Evolutionary conservation across 2,797 vertebrate species (phyloP), one percentile per base, ranked within the genome.

Genomic region (Chrysocyon brachyurus): DNA sequence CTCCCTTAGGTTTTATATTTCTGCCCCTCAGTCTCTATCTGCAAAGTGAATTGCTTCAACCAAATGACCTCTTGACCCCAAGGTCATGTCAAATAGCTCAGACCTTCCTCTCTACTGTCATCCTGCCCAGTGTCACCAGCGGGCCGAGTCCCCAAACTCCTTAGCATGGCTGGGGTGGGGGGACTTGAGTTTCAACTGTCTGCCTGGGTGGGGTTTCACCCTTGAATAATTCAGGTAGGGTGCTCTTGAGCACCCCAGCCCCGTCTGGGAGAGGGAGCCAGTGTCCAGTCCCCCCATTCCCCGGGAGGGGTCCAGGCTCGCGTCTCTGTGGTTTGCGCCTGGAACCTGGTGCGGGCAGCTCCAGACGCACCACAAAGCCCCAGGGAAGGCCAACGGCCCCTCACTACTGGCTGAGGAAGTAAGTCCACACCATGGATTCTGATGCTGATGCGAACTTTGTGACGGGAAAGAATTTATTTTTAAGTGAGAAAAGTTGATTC

Each of bases 141-240:
- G 73, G 12, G 85, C 90, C 78, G 52, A 95, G 96, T 96, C 92
- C 96, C 87, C 70, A 54, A 86, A 94, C 79, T 94, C 95, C 61
- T 97, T 96, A 97, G 83, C 28, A 9, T 24, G 88, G 92, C 92
- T 31, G 17, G 19, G 56, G 6, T 6, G 56, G 61, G n/a, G 66
- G 8, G 96, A 94, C 97, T 46, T 96, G 96, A 95, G 94, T 91
- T 97, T 97, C 95, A 94, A 87, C 72, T 56, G 49, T 90, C 93
- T 94, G 87, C 81, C 96, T 83, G 95, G 92, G 96, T 3, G 95
- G 96, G 96, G 96, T 73, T 96, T 97, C 96, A 91, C 96, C 91
- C 97, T 94, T 94, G 96, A 95, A 83, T 97, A 97, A 95, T 97
- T 96, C 96, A 98, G 96, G 97, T 84, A 46, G 40, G 40, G 40